Evolutionary conservation across 2,113 vertebrate species (phyloP).

Genomic region (Gopherus evgoodei): DNA sequence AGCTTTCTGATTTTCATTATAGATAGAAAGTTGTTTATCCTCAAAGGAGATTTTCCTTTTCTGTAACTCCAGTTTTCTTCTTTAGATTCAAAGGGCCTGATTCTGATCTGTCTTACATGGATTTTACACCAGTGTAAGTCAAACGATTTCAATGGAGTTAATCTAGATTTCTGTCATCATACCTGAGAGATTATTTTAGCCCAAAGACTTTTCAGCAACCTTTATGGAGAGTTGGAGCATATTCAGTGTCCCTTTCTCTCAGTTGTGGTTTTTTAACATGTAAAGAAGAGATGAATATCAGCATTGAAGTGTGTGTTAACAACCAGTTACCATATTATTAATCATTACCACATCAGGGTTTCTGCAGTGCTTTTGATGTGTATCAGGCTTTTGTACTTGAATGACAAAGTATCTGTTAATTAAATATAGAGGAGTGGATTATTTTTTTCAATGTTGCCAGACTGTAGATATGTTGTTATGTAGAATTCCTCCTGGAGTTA

Average conservation of each 20-base stretch:
- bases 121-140: conserved; percentile 8
- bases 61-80: conserved; percentile 41
- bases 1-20: conserved; percentile 80
- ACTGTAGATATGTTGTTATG: neutral
- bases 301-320: neutral
- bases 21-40: conserved; percentile 71
- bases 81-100: conserved; percentile 37
- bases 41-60: conserved; percentile 53
- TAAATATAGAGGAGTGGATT: neutral
- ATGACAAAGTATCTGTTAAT: neutral
- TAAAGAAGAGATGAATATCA: neutral
- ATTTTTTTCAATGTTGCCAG: neutral
- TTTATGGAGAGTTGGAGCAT: neutral
- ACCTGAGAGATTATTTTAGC: neutral
- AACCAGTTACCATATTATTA: neutral
- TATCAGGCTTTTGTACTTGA: neutral
- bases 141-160: neutral
- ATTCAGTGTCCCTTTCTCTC: neutral
- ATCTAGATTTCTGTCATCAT: neutral
- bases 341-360: neutral
- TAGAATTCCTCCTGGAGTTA: neutral
- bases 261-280: neutral
- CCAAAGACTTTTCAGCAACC: neutral
- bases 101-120: conserved; percentile 1
- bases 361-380: neutral